Evolutionary conservation across 2,113 vertebrate genomes (phyloP).

Genomic region (Cyanoliseus patagonus): DNA sequence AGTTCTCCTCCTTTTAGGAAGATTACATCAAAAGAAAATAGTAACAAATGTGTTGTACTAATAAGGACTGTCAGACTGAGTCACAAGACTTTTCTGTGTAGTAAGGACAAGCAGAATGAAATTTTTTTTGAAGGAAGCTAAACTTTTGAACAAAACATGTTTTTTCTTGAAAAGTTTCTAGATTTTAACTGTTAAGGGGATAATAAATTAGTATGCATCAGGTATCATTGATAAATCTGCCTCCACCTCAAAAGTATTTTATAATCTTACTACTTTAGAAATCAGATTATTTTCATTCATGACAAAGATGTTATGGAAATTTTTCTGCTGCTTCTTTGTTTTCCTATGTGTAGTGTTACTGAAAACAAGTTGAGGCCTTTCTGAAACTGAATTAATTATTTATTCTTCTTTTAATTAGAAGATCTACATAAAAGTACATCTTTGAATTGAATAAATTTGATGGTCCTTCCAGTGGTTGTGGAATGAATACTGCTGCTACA

Average conservation of each 20-base stretch:
- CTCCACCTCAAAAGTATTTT: not conserved
- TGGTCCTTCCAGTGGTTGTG: not conserved
- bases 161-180: not conserved
- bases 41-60: slow-evolving; percentile 2
- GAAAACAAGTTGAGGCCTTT: not conserved
- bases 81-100: not conserved
- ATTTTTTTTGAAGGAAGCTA: not conserved
- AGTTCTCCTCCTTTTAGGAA: slow-evolving; percentile 12
- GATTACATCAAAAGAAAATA: slow-evolving; percentile 45
- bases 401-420: not conserved
- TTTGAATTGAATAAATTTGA: not conserved
- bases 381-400: not conserved
- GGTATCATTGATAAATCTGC: not conserved
- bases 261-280: not conserved
- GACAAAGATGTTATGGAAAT: not conserved
- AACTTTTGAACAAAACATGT: not conserved
- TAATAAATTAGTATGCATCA: not conserved
- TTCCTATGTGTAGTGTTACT: not conserved
- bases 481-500: not conserved
- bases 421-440: not conserved
- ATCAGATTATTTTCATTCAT: not conserved
- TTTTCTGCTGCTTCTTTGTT: not conserved
- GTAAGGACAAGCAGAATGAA: not conserved
- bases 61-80: slow-evolving; percentile 10
- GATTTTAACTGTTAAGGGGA: not conserved